Percentiles rank a stretch among this genome's conserved stretches.
Evolutionary conservation across 2,797 vertebrate species (phyloP).

Genomic region (Fundulus diaphanus): DNA sequence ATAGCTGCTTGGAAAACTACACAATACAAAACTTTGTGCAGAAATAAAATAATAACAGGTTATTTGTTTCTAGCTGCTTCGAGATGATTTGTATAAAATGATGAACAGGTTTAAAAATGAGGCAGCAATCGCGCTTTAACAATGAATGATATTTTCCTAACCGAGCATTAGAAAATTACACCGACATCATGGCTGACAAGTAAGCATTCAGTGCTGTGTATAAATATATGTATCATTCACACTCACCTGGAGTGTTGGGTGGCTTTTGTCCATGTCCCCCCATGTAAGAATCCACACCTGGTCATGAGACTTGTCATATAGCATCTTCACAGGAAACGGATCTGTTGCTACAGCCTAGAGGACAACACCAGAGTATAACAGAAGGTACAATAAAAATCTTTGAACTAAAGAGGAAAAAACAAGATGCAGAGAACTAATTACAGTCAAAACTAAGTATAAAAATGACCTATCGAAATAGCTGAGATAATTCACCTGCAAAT

Average conservation of each 20-base stretch:
- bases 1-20: slow-evolving; percentile 24
- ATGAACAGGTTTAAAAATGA: slow-evolving; percentile 14
- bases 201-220: neutral
- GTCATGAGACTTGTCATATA: slow-evolving; percentile 97
- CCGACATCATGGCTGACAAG: neutral
- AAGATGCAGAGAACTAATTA: slow-evolving; percentile 2
- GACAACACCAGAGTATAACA: slow-evolving; percentile 7
- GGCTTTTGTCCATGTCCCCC: slow-evolving; percentile 85
- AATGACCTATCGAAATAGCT: no score
- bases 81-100: slow-evolving; percentile 10
- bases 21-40: neutral
- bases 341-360: slow-evolving; percentile 89
- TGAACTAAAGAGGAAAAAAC: neutral
- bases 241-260: slow-evolving; percentile 88
- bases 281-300: slow-evolving; percentile 96
- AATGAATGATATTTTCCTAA: neutral
- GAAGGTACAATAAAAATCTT: neutral
- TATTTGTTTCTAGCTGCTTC: slow-evolving; percentile 20
- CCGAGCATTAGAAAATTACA: neutral
- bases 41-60: slow-evolving; percentile 7
- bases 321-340: slow-evolving; percentile 89
- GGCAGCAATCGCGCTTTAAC: neutral
- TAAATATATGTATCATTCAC: neutral
- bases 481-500: no score
- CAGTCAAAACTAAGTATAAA: neutral